phyloP scores from a whole-genome alignment of 2,797 vertebrate genomes.

The Thunnus albacares region DNA sequence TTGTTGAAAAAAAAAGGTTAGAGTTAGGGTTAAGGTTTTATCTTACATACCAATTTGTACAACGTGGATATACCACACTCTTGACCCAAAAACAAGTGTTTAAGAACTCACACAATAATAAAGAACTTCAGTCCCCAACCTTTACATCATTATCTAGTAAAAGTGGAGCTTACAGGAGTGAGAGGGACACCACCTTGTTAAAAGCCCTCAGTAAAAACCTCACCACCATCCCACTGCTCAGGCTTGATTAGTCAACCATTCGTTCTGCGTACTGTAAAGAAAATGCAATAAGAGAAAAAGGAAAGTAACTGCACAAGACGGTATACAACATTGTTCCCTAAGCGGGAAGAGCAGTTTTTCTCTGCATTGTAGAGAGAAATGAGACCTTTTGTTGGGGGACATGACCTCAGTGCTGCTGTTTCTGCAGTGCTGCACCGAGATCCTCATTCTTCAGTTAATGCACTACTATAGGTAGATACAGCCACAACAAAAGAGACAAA shows the following conservation, averaged over 20 bases:
- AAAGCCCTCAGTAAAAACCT: background rate
- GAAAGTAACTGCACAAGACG: conserved; percentile 4
- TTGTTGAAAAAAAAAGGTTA: conserved; percentile 37
- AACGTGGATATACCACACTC: background rate
- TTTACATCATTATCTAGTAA: conserved; percentile 2
- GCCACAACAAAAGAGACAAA: conserved; percentile 15
- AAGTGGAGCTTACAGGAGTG: background rate
- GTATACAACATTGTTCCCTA: background rate
- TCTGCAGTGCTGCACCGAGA: conserved; percentile 26
- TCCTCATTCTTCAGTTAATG: conserved; percentile 48
- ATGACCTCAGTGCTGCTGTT: conserved; percentile 41
- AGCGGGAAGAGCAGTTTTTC: conserved; percentile 31
- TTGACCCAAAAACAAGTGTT: conserved; percentile 18
- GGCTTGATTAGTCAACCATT: conserved; percentile 21
- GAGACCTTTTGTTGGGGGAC: conserved; percentile 42
- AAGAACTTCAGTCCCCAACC: background rate
- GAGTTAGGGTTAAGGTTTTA: conserved; percentile 35
- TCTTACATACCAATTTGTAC: conserved; percentile 15
- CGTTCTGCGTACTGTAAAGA: background rate
- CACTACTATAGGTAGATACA: conserved; percentile 18
- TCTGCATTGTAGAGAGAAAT: conserved; percentile 39
- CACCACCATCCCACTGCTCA: background rate
- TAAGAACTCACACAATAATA: conserved; percentile 4
- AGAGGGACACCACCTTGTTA: conserved; percentile 3
- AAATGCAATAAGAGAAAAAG: background rate